Conservation (phyloP, 1,140 invertebrate genomes). For the Metaphire vulgaris region DNA sequence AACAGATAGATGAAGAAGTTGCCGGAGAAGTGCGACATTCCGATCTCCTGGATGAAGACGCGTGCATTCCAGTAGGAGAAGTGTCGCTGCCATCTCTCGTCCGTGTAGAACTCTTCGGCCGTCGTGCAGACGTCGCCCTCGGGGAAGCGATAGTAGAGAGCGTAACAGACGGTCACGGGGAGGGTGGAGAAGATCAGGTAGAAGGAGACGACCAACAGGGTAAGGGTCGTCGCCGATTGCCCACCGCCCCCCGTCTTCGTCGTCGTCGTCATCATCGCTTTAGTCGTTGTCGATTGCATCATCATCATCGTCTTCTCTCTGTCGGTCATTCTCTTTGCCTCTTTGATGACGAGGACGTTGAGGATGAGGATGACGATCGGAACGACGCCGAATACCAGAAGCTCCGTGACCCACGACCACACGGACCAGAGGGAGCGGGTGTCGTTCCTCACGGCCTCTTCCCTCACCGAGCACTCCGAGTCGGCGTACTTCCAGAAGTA, state of each 20-base stretch:
- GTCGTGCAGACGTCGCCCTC: conserved; percentile 30
- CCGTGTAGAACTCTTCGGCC: conserved; percentile 26
- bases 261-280: neutral
- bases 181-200: conserved; percentile 47
- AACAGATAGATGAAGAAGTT: conserved; percentile 50
- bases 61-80: conserved; percentile 38
- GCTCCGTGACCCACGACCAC: conserved; percentile 47
- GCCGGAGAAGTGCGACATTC: conserved; percentile 48
- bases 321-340: conserved; percentile 37
- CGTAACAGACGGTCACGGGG: conserved; percentile 46
- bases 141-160: conserved; percentile 34
- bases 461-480: conserved; percentile 20
- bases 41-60: conserved; percentile 44
- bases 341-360: conserved; percentile 19
- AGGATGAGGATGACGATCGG: conserved; percentile 33
- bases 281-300: neutral
- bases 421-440: conserved; percentile 34
- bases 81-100: conserved; percentile 40
- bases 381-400: conserved; percentile 42
- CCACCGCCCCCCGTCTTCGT: neutral
- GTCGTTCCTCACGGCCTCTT: conserved; percentile 25
- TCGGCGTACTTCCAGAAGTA: conserved; percentile 45
- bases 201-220: conserved; percentile 47
- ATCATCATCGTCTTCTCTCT: conserved; percentile 34
- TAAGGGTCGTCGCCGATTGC: conserved; percentile 42